These are phyloP conservation scores for Tipula helvola DNA, from an alignment of 2,888 invertebrate genomes.

Conservation along the genomic window DNA sequence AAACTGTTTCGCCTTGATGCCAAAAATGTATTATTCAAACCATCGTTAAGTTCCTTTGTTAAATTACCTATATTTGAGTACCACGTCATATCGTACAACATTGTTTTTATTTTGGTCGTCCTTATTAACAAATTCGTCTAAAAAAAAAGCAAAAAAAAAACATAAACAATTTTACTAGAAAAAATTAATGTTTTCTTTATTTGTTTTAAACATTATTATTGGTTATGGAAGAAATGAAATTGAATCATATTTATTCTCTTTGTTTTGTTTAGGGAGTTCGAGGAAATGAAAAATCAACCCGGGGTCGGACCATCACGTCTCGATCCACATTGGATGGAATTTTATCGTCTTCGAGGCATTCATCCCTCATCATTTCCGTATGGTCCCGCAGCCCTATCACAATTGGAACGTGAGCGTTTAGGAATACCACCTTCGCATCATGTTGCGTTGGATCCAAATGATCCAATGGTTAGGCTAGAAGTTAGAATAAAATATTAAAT, in stretches of 20 bases:
- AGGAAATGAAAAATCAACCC: slow-evolving; percentile 66
- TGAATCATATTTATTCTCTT: not conserved
- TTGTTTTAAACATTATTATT: not conserved
- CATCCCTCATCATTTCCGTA: slow-evolving; percentile 53
- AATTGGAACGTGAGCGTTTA: slow-evolving; percentile 77
- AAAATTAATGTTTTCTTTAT: not conserved
- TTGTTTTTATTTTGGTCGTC: not conserved
- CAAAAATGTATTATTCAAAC: not conserved
- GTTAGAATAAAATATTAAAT: not conserved
- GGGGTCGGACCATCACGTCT: slow-evolving; percentile 49
- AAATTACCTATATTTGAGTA: not conserved
- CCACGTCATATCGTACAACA: not conserved
- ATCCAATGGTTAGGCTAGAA: slow-evolving; percentile 58
- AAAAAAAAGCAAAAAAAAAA: not conserved
- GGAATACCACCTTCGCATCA: slow-evolving; percentile 56
- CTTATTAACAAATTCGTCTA: not conserved
- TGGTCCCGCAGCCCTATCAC: slow-evolving; percentile 64
- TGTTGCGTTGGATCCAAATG: slow-evolving; percentile 57
- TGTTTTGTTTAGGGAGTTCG: slow-evolving; percentile 47
- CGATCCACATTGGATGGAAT: slow-evolving; percentile 78
- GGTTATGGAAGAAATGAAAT: slow-evolving; percentile 18
- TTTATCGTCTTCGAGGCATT: slow-evolving; percentile 58
- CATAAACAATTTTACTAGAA: not conserved
- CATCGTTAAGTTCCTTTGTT: not conserved
- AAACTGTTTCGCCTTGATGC: not conserved